Conservation (phyloP, 1,140 invertebrate genomes). For the Achroia grisella region DNA sequence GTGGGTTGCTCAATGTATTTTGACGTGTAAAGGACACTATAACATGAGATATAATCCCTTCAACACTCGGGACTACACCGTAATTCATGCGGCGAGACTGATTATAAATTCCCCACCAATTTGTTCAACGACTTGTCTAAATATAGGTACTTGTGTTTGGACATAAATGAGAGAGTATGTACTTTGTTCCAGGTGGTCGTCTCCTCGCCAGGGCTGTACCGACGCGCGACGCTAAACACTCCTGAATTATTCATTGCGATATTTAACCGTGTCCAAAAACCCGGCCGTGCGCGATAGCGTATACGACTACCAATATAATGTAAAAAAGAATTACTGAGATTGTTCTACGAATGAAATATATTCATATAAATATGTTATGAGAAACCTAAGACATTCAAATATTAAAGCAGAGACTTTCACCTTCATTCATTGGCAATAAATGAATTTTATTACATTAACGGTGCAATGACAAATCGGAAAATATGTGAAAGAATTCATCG, state of each 20-base stretch:
- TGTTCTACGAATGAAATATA: background rate
- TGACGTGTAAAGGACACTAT: background rate
- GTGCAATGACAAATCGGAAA: background rate
- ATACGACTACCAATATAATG: slow-evolving; percentile 13
- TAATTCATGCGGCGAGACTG: slow-evolving; percentile 5
- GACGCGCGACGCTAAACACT: slow-evolving; percentile 38
- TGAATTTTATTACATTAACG: background rate
- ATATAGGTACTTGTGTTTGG: slow-evolving; percentile 30
- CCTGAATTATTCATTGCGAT: slow-evolving; percentile 63
- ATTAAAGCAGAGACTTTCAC: background rate
- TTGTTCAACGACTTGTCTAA: slow-evolving; percentile 31
- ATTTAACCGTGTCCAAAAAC: slow-evolving; percentile 47
- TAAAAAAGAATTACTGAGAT: slow-evolving; percentile 18
- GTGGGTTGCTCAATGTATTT: background rate
- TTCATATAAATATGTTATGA: background rate
- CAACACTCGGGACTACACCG: slow-evolving; percentile 1
- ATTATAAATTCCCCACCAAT: slow-evolving; percentile 31
- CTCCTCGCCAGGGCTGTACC: slow-evolving; percentile 30
- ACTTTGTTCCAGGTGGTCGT: slow-evolving; percentile 65
- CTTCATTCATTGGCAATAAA: background rate
- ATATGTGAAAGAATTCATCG: background rate
- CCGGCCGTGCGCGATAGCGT: slow-evolving; percentile 16
- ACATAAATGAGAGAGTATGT: slow-evolving; percentile 52
- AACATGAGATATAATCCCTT: background rate
- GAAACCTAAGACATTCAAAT: background rate